Percentiles rank a stretch among this genome's conserved stretches.
phyloP scores from a whole-genome alignment of 2,888 invertebrate species.

The Saturnia japonica region DNA sequence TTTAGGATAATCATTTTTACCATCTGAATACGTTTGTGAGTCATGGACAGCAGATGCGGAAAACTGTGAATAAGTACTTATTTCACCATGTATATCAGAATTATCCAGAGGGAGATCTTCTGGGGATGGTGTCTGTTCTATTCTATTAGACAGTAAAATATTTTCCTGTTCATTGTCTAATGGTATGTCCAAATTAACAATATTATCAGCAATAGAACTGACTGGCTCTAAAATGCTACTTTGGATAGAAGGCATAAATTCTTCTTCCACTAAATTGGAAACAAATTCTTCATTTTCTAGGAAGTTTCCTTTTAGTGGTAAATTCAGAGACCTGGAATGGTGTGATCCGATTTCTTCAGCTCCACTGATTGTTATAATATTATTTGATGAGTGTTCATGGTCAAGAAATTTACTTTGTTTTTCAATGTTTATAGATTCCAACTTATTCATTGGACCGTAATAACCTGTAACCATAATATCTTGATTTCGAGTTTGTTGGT shows the following conservation, averaged over 20 bases:
- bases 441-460: constrained; percentile 52
- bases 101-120: constrained; percentile 92
- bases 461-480: neutral
- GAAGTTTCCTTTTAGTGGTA: constrained; percentile 37
- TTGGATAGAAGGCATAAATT: constrained; percentile 83
- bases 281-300: constrained; percentile 51
- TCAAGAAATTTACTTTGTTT: constrained; percentile 42
- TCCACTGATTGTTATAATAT: constrained; percentile 26
- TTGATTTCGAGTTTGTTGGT: constrained; percentile 21
- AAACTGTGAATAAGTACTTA: constrained; percentile 79
- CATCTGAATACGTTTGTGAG: constrained; percentile 80
- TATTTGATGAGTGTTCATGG: constrained; percentile 33
- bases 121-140: constrained; percentile 92
- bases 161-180: constrained; percentile 76
- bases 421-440: constrained; percentile 54
- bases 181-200: constrained; percentile 80
- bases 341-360: constrained; percentile 49
- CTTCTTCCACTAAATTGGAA: constrained; percentile 77
- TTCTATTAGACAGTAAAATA: constrained; percentile 65
- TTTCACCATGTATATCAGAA: constrained; percentile 84
- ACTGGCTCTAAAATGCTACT: constrained; percentile 83
- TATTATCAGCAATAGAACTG: constrained; percentile 78
- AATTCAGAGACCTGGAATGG: constrained; percentile 48
- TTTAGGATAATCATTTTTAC: constrained; percentile 83
- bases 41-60: constrained; percentile 76